Base-by-base conservation (phyloP, 1,140 invertebrate species). In the Drosophila tani region DNA sequence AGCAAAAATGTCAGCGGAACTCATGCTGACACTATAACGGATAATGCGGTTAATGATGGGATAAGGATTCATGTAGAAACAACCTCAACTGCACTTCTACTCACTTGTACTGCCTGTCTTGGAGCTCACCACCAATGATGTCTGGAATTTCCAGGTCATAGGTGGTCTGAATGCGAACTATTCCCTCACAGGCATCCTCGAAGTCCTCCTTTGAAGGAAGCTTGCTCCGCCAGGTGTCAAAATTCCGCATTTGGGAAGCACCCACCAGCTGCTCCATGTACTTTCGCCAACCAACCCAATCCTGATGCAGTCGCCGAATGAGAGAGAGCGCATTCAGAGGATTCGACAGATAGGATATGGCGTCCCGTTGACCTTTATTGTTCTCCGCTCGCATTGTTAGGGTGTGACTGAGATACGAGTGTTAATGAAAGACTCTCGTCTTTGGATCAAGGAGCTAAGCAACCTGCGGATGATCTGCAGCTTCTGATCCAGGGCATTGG, bases 81-180 rank as follows among this genome's bases (percentile, higher is more conserved):
- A 29, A 29, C 27, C n/a, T 24, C 4, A 21, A 15, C 7, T 5
- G 12, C n/a, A 11, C 6, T 15, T 0, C 4, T 5, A 73, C 79
- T 88, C 93, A 97, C 96, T 96, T 96, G 92, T 97, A 97, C 74
- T 96, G 95, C 15, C 96, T 95, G 5, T 97, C 97, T 79, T 96
- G 96, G n/a, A 99, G 94, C 73, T 96, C 95, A 11, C 99, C 99
- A 43, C 95, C 94, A 3, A 98, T 96, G 56, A 99, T 95, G 38
- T 97, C 96, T 3, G 95, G 93, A 12, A 98, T 97, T 35, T 98
- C 96, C 5, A 99, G 94, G 66, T 96, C 95, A 93, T 99, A 99
- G 4, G 97, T 98, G 83, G 98, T 97, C 93, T 99, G 98, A 12
- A 99, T 94, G 64, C 98, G 94, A 68, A 97, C 96, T 32, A 99